These are phyloP conservation scores for Rhagonycha lutea DNA, from an alignment of 2,888 invertebrate species.

Conservation along the genomic window DNA sequence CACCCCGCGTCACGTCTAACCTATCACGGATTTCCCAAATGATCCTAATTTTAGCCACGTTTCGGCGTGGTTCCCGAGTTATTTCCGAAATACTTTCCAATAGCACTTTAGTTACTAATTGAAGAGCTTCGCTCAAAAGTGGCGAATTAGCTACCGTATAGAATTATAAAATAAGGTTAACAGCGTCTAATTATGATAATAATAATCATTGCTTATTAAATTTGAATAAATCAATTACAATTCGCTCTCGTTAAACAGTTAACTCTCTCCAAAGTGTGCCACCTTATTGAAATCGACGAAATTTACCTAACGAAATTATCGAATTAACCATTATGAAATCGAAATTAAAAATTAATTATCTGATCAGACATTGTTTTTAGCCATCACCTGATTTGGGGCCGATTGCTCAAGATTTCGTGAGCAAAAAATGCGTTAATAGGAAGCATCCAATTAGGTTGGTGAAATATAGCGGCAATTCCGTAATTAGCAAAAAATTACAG, in stretches of 20 bases:
- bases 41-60: no score
- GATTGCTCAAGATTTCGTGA: background rate
- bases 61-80: background rate
- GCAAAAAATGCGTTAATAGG: background rate
- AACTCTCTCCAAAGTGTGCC: background rate
- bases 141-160: background rate
- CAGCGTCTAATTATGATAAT: background rate
- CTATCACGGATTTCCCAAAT: background rate
- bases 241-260: background rate
- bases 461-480: background rate
- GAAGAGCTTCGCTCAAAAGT: background rate
- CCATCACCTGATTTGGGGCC: background rate
- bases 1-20: background rate
- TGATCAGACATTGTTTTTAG: background rate
- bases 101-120: background rate
- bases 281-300: background rate
- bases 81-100: background rate
- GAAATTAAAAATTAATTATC: background rate
- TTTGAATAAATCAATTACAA: background rate
- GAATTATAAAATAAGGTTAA: background rate
- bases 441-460: background rate
- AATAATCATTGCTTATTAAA: background rate
- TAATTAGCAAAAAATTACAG: background rate
- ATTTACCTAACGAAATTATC: background rate
- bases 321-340: background rate